Evolutionary conservation across 2,113 vertebrate genomes (phyloP), one percentile per base, ranked within the genome.

Genomic region (Rynchops niger): DNA sequence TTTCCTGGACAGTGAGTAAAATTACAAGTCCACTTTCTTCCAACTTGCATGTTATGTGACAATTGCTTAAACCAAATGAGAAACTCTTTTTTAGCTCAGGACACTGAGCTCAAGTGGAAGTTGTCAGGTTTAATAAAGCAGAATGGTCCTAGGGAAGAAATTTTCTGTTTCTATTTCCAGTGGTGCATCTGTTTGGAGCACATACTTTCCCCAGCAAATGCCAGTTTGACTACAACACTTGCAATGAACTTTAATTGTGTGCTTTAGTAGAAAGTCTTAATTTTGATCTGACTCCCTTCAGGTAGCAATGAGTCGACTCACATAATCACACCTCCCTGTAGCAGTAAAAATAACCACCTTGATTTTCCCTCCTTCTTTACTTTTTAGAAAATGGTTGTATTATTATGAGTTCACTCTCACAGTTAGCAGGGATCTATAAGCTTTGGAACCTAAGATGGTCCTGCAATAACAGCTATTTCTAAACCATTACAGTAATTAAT

Each of bases 401-500:
- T 97, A 96, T 97, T 96, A 89, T 77, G 85, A 95, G 77, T 94
- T 96, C 83, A 83, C 32, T 53, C 63, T 95, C 97, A 92, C 80
- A 70, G 63, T 56, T 62, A 96, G 88, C 62, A 80, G 83, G 42
- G 72, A 96, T 95, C 89, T 34, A 82, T 97, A 95, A 93, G 86
- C 78, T 96, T 95, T 87, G 89, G 91, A 97, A 96, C 91, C 94
- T 76, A 94, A 85, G 87, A 95, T 62, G 49, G 67, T 66, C 97
- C 93, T 94, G 82, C 88, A 98, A 97, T 97, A 98, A 95, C 93
- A 97, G 86, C 79, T 94, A 85, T 97, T 97, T 98, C 67, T 91
- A 76, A 92, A 84, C 82, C 84, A 95, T 98, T 97, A 94, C 45
- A 82, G 94, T 97, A 98, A 98, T 98, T 98, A 98, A 98, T 97